phyloP scores from a whole-genome alignment of 2,888 invertebrate genomes.

The Eucriotettix oculatus region DNA sequence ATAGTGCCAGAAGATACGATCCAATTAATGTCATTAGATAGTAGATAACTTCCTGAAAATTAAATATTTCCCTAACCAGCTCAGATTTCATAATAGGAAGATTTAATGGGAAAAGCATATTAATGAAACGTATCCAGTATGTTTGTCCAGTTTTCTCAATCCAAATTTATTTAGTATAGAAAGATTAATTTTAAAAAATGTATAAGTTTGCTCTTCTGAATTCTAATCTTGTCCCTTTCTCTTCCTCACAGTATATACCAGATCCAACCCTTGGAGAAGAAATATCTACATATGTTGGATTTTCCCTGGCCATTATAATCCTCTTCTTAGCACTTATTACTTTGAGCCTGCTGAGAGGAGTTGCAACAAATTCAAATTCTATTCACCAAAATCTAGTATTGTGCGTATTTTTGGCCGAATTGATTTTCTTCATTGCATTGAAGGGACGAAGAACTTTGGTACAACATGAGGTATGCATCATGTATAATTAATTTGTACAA shows the following conservation, averaged over 20 bases:
- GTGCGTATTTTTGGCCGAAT: conserved; percentile 71
- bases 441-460: conserved; percentile 66
- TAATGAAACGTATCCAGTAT: too few relatives aligned
- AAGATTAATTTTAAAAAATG: not conserved
- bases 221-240: conserved; percentile 1
- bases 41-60: too few relatives aligned
- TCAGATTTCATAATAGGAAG: too few relatives aligned
- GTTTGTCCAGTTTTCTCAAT: too few relatives aligned
- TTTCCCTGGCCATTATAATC: conserved; percentile 66
- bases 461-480: conserved; percentile 51
- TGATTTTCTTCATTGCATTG: conserved; percentile 72
- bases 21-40: too few relatives aligned
- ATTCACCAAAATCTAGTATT: conserved; percentile 89
- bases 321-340: conserved; percentile 63
- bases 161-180: not conserved
- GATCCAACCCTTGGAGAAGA: conserved; percentile 75
- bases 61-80: too few relatives aligned
- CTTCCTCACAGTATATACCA: conserved; percentile 48
- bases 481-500: not conserved
- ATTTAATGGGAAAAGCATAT: too few relatives aligned
- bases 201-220: not conserved
- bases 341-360: conserved; percentile 63
- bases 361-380: conserved; percentile 78
- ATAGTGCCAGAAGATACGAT: too few relatives aligned
- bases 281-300: conserved; percentile 77